Base-by-base conservation (phyloP, 2,888 invertebrate genomes). In the Amiota communis region DNA sequence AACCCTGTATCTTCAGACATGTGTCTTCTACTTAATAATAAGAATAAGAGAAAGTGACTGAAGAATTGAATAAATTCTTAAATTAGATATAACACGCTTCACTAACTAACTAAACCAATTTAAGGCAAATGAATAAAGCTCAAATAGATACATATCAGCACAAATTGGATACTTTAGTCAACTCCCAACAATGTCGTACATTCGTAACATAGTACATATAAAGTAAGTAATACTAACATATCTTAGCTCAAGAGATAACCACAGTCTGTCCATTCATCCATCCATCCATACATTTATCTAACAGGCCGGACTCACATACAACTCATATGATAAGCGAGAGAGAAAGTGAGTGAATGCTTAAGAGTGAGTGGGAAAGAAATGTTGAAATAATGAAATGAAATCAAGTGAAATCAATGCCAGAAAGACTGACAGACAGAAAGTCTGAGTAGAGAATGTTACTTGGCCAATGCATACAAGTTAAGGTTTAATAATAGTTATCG, bases 121-220 rank as follows among this genome's bases (percentile, higher is more conserved):
- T 65, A 65, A 20, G 48, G n/a, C 10, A 65, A 65, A 49, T 65
- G 65, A 49, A 49, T 36, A 36, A 36, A 47, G 12, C 65, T 65
- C n/a, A 48, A 15, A 36, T 36, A 49, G 65, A 65, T 65, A 65
- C 48, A 75, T 72, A 72, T 77, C 76, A 72, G 76, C 75, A 36
- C 36, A 78, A 86, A 84, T 82, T 83, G 84, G 81, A 76, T 80
- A 81, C 81, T 84, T 36, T 85, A 79, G 79, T 76, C 78, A 68
- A 70, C 77, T 78, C 78, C 77, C 77, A 68, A 69, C 36, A 36
- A 36, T 6, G 36, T 36, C 36, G 6, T 36, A 36, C 36, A 36
- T 36, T 0, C 36, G 3, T 23, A 23, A 1, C 23, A n/a, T n/a
- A n/a, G n/a, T 23, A 23, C 23, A 3, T 3, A 23, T 23, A 23